Percentiles rank a stretch among this genome's conserved stretches.
These are phyloP conservation scores for Athene noctua DNA, from an alignment of 2,113 vertebrate genomes.

Conservation along the genomic window DNA sequence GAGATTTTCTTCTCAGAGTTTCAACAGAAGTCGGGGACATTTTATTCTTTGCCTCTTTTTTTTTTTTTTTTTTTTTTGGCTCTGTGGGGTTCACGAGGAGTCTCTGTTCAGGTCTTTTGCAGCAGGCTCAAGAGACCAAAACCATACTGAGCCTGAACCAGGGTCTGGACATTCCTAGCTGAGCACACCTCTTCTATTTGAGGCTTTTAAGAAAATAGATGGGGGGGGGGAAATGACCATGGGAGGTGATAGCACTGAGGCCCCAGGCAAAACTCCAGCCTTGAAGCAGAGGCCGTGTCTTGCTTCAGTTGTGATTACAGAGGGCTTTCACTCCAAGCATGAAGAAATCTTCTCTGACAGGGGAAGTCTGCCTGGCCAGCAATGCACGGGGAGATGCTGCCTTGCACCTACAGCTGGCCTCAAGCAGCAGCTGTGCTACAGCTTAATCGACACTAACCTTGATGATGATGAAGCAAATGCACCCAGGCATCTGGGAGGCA, in stretches of 20 bases:
- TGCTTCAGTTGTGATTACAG: not conserved
- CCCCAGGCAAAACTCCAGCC: not conserved
- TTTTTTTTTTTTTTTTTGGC: not conserved
- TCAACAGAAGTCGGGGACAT: not conserved
- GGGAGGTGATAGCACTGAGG: not conserved
- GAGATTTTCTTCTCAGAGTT: not conserved
- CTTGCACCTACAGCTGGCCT: not conserved
- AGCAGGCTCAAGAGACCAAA: not conserved
- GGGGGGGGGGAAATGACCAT: rapidly evolving
- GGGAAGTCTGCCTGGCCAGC: not conserved
- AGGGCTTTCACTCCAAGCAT: not conserved
- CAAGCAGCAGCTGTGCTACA: not conserved
- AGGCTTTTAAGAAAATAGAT: not conserved
- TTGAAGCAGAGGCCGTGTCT: not conserved
- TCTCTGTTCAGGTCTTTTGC: not conserved
- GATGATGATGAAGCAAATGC: not conserved
- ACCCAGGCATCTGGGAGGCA: rapidly evolving
- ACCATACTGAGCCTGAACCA: rapidly evolving
- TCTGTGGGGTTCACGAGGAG: not conserved
- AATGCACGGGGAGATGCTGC: rapidly evolving
- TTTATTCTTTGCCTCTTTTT: not conserved
- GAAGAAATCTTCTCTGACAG: not conserved
- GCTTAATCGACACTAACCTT: not conserved
- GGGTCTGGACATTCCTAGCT: not conserved
- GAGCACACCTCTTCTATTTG: not conserved